These are phyloP conservation scores for Spisula solida DNA, from an alignment of 2,888 invertebrate species.

Conservation along the genomic window DNA sequence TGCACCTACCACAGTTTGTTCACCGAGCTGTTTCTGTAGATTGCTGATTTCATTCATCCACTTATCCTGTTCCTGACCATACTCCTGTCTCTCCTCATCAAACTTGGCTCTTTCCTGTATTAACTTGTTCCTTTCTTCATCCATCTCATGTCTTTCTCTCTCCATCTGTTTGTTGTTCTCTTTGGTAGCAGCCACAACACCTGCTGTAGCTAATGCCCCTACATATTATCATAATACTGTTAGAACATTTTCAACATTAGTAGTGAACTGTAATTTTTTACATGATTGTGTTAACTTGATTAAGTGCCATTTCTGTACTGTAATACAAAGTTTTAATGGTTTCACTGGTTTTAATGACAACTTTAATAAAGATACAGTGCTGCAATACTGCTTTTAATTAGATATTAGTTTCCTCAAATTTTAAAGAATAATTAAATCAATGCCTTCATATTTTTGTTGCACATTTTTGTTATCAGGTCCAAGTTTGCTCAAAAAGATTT, in stretches of 20 bases:
- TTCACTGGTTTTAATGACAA: no score
- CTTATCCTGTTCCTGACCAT: conserved; percentile 75
- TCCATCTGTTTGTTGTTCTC: conserved; percentile 73
- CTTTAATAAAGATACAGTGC: no score
- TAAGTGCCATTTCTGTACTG: no score
- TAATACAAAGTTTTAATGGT: no score
- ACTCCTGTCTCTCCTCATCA: conserved; percentile 74
- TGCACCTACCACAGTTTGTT: conserved; percentile 70
- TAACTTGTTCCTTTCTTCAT: conserved; percentile 72
- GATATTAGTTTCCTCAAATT: no score
- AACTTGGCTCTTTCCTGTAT: conserved; percentile 74
- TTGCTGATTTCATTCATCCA: conserved; percentile 76
- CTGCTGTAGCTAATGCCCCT: conserved; percentile 62
- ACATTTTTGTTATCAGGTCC: no score
- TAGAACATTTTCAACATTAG: neutral
- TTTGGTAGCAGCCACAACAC: conserved; percentile 60
- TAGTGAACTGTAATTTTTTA: no score
- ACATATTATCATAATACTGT: neutral
- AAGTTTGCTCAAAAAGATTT: no score
- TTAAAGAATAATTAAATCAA: no score
- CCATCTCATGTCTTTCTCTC: conserved; percentile 72
- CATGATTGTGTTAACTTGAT: no score
- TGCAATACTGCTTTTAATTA: no score
- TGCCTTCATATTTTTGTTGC: no score
- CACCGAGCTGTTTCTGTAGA: conserved; percentile 74